These are phyloP conservation scores for Ectobius pallidus DNA, from an alignment of 2,888 invertebrate species.

Conservation along the genomic window DNA sequence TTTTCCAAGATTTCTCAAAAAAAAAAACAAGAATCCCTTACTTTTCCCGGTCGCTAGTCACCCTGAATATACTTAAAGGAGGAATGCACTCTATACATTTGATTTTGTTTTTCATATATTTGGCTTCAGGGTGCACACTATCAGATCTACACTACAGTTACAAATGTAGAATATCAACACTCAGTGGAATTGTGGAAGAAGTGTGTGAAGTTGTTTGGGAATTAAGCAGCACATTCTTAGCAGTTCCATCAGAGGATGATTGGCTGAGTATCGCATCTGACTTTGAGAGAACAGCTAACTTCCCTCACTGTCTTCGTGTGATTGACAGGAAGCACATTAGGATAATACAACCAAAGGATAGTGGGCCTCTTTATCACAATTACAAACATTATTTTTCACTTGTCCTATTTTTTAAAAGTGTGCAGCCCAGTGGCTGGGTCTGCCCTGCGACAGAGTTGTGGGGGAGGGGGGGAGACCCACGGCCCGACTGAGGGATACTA, in stretches of 20 bases:
- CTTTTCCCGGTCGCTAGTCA: too few relatives aligned
- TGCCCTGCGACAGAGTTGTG: too few relatives aligned
- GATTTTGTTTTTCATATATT: conserved; percentile 13
- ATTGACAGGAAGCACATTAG: conserved; percentile 48
- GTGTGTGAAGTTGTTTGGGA: conserved; percentile 45
- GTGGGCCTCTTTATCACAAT: conserved; percentile 46
- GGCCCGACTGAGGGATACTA: too few relatives aligned
- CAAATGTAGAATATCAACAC: conserved; percentile 44
- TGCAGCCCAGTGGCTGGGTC: too few relatives aligned
- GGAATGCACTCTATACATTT: too few relatives aligned
- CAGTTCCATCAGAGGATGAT: conserved; percentile 35
- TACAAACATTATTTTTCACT: conserved; percentile 46
- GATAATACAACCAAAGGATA: conserved; percentile 44
- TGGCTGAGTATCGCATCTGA: conserved; percentile 45
- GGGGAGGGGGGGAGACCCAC: too few relatives aligned
- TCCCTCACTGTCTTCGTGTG: conserved; percentile 48
- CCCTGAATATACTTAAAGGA: too few relatives aligned
- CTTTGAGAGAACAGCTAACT: conserved; percentile 46
- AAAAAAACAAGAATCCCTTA: too few relatives aligned
- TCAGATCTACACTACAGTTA: conserved; percentile 46
- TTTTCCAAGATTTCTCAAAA: too few relatives aligned
- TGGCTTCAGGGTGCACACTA: conserved; percentile 40
- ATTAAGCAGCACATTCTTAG: conserved; percentile 25
- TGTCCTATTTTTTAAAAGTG: too few relatives aligned
- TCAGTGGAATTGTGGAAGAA: too few relatives aligned